These are phyloP conservation scores for Prionace glauca DNA, from an alignment of 2,797 vertebrate species.

Conservation along the genomic window DNA sequence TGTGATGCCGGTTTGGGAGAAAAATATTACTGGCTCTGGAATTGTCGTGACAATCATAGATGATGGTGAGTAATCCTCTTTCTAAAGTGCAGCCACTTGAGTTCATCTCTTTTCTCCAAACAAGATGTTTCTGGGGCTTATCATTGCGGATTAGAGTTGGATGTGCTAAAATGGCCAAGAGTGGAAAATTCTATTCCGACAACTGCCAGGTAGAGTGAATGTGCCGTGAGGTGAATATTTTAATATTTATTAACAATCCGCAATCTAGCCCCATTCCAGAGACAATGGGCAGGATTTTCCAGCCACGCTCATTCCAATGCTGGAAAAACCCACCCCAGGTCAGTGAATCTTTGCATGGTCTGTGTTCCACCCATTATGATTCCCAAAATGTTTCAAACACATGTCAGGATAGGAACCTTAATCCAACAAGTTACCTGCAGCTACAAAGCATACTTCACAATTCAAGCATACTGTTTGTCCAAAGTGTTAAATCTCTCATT, in stretches of 20 bases:
- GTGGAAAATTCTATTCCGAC: neutral
- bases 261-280: neutral
- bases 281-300: too few relatives aligned
- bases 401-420: neutral
- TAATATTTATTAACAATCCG: neutral
- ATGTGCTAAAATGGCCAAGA: neutral
- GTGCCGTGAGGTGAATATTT: neutral
- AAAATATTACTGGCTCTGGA: slow-evolving; percentile 31
- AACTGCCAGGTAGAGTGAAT: neutral
- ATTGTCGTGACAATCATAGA: slow-evolving; percentile 23
- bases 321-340: too few relatives aligned
- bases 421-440: neutral
- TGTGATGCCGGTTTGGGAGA: slow-evolving; percentile 40
- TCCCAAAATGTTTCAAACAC: neutral
- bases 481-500: neutral
- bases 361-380: too few relatives aligned
- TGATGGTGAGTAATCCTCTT: neutral
- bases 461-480: neutral
- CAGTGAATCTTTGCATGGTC: too few relatives aligned
- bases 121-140: neutral
- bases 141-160: neutral
- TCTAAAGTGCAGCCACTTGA: slow-evolving; percentile 13
- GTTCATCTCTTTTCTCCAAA: neutral
- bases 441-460: neutral
- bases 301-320: too few relatives aligned